phyloP scores from a whole-genome alignment of 2,888 invertebrate genomes.

The Acronicta aceris region DNA sequence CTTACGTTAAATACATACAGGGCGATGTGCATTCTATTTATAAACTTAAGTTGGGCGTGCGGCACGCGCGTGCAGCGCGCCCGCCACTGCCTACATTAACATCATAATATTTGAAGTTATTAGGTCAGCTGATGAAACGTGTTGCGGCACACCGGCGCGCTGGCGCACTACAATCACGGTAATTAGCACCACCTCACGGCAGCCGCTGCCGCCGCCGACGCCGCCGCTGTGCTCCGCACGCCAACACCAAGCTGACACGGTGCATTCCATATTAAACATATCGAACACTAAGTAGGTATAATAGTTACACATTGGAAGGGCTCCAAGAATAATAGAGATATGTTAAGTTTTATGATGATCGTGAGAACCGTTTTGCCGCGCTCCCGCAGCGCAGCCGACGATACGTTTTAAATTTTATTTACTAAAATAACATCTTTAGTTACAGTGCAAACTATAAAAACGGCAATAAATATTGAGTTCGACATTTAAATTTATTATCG shows the following conservation, averaged over 20 bases:
- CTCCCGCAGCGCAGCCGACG: constrained; percentile 51
- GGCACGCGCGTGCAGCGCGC: constrained; percentile 78
- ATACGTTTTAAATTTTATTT: constrained; percentile 72
- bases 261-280: constrained; percentile 60
- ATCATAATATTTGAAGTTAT: constrained; percentile 84
- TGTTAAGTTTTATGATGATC: constrained; percentile 70
- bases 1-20: constrained; percentile 83
- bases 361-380: constrained; percentile 64
- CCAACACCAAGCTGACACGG: constrained; percentile 4
- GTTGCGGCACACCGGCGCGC: constrained; percentile 62
- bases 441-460: constrained; percentile 73
- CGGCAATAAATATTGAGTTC: constrained; percentile 74
- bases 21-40: constrained; percentile 87
- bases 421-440: constrained; percentile 80
- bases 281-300: constrained; percentile 54
- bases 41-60: constrained; percentile 84
- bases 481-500: constrained; percentile 70
- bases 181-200: constrained; percentile 42
- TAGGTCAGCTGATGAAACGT: constrained; percentile 82
- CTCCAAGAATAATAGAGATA: constrained; percentile 78
- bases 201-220: constrained; percentile 8
- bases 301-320: constrained; percentile 74
- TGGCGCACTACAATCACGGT: constrained; percentile 45
- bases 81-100: constrained; percentile 73
- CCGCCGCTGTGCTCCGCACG: constrained; percentile 1